phyloP scores from a whole-genome alignment of 2,113 vertebrate genomes.

The Thinocorus orbignyianus region DNA sequence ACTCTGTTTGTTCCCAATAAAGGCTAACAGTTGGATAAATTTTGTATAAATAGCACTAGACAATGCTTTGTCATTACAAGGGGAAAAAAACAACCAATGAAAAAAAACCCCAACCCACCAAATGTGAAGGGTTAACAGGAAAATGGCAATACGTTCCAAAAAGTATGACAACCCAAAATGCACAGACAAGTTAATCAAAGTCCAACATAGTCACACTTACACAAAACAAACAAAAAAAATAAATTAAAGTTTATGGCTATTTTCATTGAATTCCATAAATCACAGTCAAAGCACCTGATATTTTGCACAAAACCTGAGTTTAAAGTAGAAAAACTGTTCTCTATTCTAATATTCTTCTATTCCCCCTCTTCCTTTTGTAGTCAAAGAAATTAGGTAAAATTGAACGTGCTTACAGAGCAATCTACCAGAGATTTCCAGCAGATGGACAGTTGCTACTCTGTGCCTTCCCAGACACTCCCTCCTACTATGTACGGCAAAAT shows the following conservation, averaged over 20 bases:
- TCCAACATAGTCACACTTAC: not conserved
- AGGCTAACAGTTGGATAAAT: not conserved
- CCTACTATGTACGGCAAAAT: not conserved
- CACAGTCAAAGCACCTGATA: not conserved
- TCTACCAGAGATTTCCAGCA: not conserved
- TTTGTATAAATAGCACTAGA: not conserved
- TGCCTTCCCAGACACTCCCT: not conserved
- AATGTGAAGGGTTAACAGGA: not conserved
- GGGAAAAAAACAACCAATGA: not conserved
- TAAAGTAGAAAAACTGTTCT: not conserved
- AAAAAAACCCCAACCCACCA: not conserved
- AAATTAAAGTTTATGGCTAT: not conserved
- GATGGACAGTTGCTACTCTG: not conserved
- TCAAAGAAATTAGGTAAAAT: not conserved
- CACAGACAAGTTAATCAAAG: not conserved
- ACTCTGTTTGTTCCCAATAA: not conserved
- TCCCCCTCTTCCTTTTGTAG: not conserved
- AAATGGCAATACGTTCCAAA: not conserved
- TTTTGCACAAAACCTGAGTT: not conserved
- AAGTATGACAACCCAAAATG: not conserved
- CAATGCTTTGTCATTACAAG: not conserved
- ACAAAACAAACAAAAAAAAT: not conserved
- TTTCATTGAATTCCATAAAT: not conserved
- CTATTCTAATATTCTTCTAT: not conserved
- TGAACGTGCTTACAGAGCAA: not conserved